Evolutionary conservation across 2,888 invertebrate species (phyloP).

Genomic region (Protonemura montana): DNA sequence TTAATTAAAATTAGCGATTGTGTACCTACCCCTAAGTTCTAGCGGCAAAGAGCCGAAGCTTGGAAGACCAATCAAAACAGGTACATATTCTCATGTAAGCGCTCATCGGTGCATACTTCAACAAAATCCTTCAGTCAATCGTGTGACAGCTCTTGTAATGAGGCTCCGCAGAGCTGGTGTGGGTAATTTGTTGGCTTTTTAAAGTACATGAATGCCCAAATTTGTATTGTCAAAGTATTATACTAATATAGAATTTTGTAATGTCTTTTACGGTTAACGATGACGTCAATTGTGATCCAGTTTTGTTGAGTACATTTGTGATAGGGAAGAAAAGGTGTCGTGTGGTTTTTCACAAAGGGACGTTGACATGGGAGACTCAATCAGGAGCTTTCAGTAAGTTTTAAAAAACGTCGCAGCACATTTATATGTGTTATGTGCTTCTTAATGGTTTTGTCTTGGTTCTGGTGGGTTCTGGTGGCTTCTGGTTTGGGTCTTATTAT

Average conservation of each 20-base stretch:
- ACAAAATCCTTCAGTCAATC: background rate
- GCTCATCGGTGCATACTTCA: no score
- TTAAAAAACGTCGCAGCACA: background rate
- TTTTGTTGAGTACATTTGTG: constrained; percentile 65
- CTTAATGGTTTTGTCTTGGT: background rate
- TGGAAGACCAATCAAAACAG: background rate
- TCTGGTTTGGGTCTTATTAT: constrained; percentile 16
- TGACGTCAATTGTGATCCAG: constrained; percentile 52
- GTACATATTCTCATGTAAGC: background rate
- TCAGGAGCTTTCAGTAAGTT: constrained; percentile 65
- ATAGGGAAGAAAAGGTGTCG: constrained; percentile 68
- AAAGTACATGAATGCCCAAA: background rate
- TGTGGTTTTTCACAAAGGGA: constrained; percentile 69
- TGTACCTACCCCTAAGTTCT: no score
- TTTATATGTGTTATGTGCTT: background rate
- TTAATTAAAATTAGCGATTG: no score
- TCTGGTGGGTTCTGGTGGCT: background rate
- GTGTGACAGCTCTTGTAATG: background rate
- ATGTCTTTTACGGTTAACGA: background rate
- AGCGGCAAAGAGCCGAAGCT: background rate
- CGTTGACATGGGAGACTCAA: constrained; percentile 70
- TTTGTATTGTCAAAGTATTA: background rate
- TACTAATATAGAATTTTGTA: background rate
- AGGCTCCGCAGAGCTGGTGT: background rate
- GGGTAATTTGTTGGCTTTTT: background rate